Evolutionary conservation across 2,113 vertebrate species (phyloP), one percentile per base, ranked within the genome.

Genomic region (Scomber scombrus): DNA sequence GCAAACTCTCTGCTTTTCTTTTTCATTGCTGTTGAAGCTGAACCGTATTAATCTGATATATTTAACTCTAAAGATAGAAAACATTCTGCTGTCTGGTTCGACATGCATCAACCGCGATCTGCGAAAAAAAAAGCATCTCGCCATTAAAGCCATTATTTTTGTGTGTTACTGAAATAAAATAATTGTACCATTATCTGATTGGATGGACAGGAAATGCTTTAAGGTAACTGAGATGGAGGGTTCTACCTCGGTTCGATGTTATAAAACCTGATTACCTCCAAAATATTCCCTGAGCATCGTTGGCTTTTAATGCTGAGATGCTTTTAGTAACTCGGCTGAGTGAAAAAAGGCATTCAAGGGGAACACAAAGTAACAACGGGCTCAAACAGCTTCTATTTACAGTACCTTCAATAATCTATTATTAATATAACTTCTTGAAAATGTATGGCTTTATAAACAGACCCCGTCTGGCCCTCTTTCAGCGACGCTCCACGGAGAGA

Each of bases 381-480:
- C 72, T 75, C 47, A 63, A 14, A 63, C 76, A 29, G 29, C 58
- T 26, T 79, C 75, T 12, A 52, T 52, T 46, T 86, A 81, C 82
- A 78, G 80, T 84, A 87, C 72, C 85, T 85, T 84, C 75, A 73
- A 82, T 81, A 76, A 91, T 69, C 82, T 70, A 80, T 51, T 60
- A 40, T 43, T 43, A 71, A 86, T 21, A 77, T 64, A 55, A 65
- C 75, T 60, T 65, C 78, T 77, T 46, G 55, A 80, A 79, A 90
- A 75, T 11, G 23, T 93, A 95, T 95, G 95, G 94, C 93, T 94
- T 93, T 89, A 85, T 70, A 80, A 85, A 84, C 75, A 77, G 68
- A 88, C 64, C 74, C 75, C 61, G 43, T 72, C 74, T 9, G 49
- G 57, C 81, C 81, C 78, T 85, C 54, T 40, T 83, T 73, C 31